Conservation (phyloP, 2,797 vertebrate species). For the Paramormyrops hopkinsi region DNA sequence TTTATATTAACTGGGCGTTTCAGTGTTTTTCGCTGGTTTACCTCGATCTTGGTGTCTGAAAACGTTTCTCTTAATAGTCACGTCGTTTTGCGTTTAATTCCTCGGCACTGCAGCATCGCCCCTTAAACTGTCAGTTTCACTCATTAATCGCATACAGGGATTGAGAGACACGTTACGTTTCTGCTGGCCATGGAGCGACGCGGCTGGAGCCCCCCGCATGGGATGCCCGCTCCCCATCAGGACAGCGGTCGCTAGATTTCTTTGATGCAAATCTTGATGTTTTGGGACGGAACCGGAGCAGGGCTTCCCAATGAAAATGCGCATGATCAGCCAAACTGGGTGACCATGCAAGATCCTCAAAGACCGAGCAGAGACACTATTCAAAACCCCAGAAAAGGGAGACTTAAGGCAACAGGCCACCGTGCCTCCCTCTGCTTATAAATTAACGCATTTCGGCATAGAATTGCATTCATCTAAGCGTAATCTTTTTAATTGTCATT, state of each 20-base stretch:
- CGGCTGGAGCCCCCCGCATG: neutral
- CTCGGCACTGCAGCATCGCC: neutral
- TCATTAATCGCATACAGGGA: neutral
- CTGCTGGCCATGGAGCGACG: neutral
- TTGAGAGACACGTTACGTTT: neutral
- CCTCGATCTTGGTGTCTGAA: neutral
- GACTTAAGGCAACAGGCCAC: neutral
- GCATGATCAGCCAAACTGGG: neutral
- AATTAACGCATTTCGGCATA: neutral
- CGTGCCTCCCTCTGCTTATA: neutral
- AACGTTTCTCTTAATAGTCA: neutral
- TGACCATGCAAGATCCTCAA: neutral
- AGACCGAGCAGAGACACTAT: neutral
- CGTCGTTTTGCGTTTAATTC: neutral
- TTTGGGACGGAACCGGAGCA: neutral
- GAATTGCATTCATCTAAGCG: neutral
- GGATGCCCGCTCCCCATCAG: neutral
- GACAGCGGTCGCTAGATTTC: neutral
- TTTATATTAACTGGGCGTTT: neutral
- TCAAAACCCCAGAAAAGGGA: neutral
- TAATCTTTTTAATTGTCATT: slow-evolving; percentile 1
- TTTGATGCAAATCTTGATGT: neutral
- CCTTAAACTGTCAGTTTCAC: neutral
- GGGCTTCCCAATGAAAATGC: neutral
- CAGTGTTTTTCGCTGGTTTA: neutral